These are phyloP conservation scores for Sebastes fasciatus DNA, from an alignment of 2,113 vertebrate genomes.

Conservation along the genomic window DNA sequence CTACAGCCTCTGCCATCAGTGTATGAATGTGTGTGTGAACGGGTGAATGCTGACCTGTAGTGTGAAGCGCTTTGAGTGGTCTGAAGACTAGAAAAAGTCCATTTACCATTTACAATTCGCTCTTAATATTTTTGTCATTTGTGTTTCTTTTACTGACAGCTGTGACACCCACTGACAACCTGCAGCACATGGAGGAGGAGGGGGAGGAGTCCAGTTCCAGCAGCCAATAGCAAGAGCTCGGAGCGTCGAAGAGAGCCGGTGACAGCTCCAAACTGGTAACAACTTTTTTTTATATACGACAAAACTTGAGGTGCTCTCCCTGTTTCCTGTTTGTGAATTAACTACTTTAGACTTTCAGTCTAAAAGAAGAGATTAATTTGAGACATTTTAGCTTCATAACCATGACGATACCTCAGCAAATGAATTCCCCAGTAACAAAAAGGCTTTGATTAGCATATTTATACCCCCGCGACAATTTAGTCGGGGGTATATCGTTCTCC, in stretches of 20 bases:
- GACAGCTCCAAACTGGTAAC: slow-evolving; percentile 33
- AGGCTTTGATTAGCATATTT: neutral
- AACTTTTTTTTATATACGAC: neutral
- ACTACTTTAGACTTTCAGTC: too few relatives aligned
- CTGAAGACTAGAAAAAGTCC: too few relatives aligned
- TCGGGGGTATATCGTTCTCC: too few relatives aligned
- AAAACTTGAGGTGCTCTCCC: neutral
- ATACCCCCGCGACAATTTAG: too few relatives aligned
- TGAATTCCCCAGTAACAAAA: neutral
- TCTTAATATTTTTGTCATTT: neutral
- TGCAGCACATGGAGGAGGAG: slow-evolving; percentile 39
- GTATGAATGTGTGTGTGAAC: too few relatives aligned
- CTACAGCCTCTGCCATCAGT: too few relatives aligned
- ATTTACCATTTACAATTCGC: too few relatives aligned
- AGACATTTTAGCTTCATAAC: neutral
- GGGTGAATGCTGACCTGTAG: too few relatives aligned
- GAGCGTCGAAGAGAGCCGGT: neutral
- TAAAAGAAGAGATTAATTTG: too few relatives aligned
- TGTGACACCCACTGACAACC: slow-evolving; percentile 36
- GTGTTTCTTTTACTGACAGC: slow-evolving; percentile 6
- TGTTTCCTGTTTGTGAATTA: too few relatives aligned
- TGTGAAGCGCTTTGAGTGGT: too few relatives aligned
- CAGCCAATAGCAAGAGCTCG: neutral
- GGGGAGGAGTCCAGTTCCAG: neutral
- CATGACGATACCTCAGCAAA: neutral